Evolutionary conservation across 2,888 invertebrate species (phyloP).

Genomic region (Amphiduros pacificus): DNA sequence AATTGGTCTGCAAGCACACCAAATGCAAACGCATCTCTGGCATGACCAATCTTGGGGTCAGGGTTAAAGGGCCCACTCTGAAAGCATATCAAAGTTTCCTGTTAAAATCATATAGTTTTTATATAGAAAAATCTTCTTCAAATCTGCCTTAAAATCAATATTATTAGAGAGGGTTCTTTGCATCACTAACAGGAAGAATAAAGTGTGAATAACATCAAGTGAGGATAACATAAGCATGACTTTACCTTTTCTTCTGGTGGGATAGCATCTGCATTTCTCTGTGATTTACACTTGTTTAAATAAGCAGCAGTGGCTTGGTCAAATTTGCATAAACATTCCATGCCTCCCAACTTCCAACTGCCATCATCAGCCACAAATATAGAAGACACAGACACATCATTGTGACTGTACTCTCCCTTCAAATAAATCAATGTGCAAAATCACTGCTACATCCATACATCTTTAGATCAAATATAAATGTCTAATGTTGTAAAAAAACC

Average conservation of each 20-base stretch:
- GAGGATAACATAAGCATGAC: too few relatives aligned
- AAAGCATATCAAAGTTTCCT: too few relatives aligned
- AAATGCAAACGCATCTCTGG: slow-evolving; percentile 38
- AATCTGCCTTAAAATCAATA: too few relatives aligned
- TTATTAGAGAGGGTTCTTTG: too few relatives aligned
- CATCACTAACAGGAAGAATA: too few relatives aligned
- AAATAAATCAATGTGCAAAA: slow-evolving; percentile 9
- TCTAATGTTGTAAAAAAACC: background rate
- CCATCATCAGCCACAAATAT: slow-evolving; percentile 83
- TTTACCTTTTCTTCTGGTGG: slow-evolving; percentile 32
- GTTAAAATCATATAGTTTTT: too few relatives aligned
- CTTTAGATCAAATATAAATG: background rate
- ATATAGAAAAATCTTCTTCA: too few relatives aligned
- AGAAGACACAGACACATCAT: slow-evolving; percentile 78
- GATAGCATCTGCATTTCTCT: slow-evolving; percentile 11
- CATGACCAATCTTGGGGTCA: background rate
- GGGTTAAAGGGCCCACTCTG: slow-evolving; percentile 11
- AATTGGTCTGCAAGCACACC: slow-evolving; percentile 45
- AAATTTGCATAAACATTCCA: slow-evolving; percentile 73
- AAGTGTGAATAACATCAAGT: background rate
- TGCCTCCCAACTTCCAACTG: slow-evolving; percentile 83
- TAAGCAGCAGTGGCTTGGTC: slow-evolving; percentile 25
- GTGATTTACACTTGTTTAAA: slow-evolving; percentile 8
- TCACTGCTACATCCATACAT: background rate
- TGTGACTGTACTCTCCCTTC: slow-evolving; percentile 67